phyloP scores from a whole-genome alignment of 1,140 invertebrate genomes.

The Acromyrmex echinatior region DNA sequence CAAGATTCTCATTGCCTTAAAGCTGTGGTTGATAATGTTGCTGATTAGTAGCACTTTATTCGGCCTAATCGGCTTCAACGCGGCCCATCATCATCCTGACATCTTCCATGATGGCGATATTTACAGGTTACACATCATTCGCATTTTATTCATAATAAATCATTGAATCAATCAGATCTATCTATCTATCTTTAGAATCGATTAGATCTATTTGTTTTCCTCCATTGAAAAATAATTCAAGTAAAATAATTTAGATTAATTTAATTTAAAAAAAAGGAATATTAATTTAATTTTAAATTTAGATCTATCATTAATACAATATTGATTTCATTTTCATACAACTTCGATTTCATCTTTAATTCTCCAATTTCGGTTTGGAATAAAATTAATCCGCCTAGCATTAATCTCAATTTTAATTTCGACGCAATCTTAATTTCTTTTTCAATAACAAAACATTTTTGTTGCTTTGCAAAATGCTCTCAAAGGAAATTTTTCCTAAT shows the following conservation, averaged over 20 bases:
- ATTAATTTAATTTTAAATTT: not conserved
- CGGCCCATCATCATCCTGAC: slow-evolving; percentile 94
- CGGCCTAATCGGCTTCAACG: slow-evolving; percentile 90
- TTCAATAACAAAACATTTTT: not conserved
- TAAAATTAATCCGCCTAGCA: not conserved
- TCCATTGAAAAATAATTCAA: not conserved
- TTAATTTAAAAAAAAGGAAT: not conserved
- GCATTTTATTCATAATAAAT: slow-evolving; percentile 54
- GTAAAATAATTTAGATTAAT: not conserved
- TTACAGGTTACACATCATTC: slow-evolving; percentile 79
- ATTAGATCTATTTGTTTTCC: not conserved
- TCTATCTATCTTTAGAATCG: too few relatives aligned
- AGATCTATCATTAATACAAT: not conserved
- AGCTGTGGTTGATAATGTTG: slow-evolving; percentile 89
- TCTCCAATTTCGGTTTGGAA: not conserved
- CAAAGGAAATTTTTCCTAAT: not conserved
- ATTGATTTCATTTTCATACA: not conserved
- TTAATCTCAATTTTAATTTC: not conserved
- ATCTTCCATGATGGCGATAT: slow-evolving; percentile 94
- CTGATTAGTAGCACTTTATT: slow-evolving; percentile 89
- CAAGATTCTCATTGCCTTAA: slow-evolving; percentile 80
- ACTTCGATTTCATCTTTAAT: not conserved
- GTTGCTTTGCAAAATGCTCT: not conserved
- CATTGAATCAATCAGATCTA: not conserved
- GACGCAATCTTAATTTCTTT: not conserved